These are phyloP conservation scores for Edolisoma coerulescens DNA, from an alignment of 2,113 vertebrate species.

Conservation along the genomic window DNA sequence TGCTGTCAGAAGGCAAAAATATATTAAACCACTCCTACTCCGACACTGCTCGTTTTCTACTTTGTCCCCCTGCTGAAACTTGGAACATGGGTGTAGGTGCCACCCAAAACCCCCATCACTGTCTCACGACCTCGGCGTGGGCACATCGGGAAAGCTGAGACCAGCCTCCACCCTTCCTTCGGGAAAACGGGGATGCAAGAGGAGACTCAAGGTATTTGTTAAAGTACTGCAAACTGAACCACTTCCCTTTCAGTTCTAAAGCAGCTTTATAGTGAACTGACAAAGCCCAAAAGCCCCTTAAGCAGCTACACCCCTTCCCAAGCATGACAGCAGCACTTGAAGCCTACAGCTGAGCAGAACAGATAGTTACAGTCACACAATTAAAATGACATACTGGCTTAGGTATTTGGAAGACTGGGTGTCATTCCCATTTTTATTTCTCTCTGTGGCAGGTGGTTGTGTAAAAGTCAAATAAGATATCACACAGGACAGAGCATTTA, in stretches of 20 bases:
- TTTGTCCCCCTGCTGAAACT: no score
- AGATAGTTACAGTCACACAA: not conserved
- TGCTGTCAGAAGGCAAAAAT: not conserved
- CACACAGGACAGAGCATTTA: not conserved
- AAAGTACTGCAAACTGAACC: accelerated
- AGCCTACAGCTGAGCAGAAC: not conserved
- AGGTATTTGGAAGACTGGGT: not conserved
- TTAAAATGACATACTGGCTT: not conserved
- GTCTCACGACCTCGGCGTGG: accelerated
- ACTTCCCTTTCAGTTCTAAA: not conserved
- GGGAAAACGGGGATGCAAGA: not conserved
- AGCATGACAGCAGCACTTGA: not conserved
- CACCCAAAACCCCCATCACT: accelerated
- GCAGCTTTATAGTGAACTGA: not conserved
- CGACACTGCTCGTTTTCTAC: accelerated
- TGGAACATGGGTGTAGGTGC: accelerated
- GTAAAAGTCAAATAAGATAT: not conserved
- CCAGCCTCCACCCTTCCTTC: not conserved
- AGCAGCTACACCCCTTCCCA: not conserved
- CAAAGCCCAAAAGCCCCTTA: not conserved
- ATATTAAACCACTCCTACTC: not conserved
- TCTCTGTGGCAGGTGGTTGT: not conserved
- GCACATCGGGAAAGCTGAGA: accelerated
- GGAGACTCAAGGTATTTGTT: accelerated
- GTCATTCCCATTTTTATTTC: conserved; percentile 20